Conservation (phyloP, 2,888 invertebrate species). For the Digitonthophagus gazella region DNA sequence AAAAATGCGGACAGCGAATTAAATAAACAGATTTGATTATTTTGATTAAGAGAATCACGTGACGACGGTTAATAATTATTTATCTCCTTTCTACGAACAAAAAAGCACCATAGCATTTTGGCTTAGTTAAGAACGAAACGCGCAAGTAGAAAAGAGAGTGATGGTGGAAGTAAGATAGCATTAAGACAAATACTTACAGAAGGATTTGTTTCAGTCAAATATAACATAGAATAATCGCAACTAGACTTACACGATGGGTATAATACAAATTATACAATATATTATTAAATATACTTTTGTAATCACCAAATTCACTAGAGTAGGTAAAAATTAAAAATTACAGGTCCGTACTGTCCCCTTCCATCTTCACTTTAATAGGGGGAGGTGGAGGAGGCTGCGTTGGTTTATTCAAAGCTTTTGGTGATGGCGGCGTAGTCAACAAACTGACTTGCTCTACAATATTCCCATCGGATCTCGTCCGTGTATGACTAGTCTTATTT, state of each 20-base stretch:
- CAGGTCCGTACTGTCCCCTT: slow-evolving; percentile 48
- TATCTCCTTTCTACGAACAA: background rate
- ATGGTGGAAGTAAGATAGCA: background rate
- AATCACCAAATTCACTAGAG: slow-evolving; percentile 36
- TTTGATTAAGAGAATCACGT: background rate
- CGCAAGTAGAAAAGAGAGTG: background rate
- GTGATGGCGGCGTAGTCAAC: slow-evolving; percentile 42
- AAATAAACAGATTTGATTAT: background rate
- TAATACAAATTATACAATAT: slow-evolving; percentile 27
- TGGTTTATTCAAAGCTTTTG: slow-evolving; percentile 47
- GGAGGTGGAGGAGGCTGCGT: slow-evolving; percentile 52
- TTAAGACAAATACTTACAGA: background rate
- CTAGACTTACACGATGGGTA: slow-evolving; percentile 14
- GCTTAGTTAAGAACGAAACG: background rate
- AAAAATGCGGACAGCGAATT: background rate
- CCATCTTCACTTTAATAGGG: slow-evolving; percentile 40
- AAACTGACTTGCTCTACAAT: slow-evolving; percentile 41
- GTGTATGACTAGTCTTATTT: slow-evolving; percentile 44
- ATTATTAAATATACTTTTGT: slow-evolving; percentile 22
- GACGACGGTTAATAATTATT: background rate
- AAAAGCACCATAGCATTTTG: background rate
- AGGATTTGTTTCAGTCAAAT: slow-evolving; percentile 8
- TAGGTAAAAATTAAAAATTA: slow-evolving; percentile 34
- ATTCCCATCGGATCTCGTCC: slow-evolving; percentile 52
- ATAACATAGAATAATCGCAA: slow-evolving; percentile 9